phyloP scores from a whole-genome alignment of 2,888 invertebrate genomes.

The Temnothorax rugatulus region DNA sequence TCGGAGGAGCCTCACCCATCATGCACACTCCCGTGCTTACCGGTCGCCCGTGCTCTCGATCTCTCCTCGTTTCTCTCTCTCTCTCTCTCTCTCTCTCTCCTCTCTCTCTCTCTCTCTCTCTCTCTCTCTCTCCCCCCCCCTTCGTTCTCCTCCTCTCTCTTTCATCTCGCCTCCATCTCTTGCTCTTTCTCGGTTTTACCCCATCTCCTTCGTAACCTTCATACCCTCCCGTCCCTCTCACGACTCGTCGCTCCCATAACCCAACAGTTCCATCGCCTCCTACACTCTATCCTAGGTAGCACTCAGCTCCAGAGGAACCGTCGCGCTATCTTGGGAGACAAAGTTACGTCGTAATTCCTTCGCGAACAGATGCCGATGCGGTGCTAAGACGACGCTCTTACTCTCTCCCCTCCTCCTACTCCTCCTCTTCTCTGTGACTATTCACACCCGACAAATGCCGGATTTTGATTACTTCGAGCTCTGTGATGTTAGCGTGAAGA shows the following conservation, averaged over 20 bases:
- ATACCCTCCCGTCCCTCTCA: conserved; percentile 37
- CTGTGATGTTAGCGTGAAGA: background rate
- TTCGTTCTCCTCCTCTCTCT: conserved; percentile 24
- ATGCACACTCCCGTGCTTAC: conserved; percentile 83
- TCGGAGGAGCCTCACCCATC: conserved; percentile 84
- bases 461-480: conserved; percentile 65
- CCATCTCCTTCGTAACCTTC: conserved; percentile 66
- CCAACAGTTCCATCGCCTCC: conserved; percentile 66
- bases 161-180: conserved; percentile 31
- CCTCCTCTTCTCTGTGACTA: conserved; percentile 3
- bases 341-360: conserved; percentile 86
- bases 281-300: conserved; percentile 71
- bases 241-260: conserved; percentile 46
- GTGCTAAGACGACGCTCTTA: conserved; percentile 77
- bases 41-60: conserved; percentile 63
- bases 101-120: conserved; percentile 22
- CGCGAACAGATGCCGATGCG: conserved; percentile 86
- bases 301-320: conserved; percentile 81
- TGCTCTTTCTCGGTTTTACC: conserved; percentile 53
- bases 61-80: conserved; percentile 41
- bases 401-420: conserved; percentile 15
- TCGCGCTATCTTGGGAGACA: conserved; percentile 84
- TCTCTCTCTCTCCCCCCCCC: conserved; percentile 24
- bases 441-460: conserved; percentile 44
- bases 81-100: conserved; percentile 33